Evolutionary conservation across 2,797 vertebrate species (phyloP).

Genomic region (Sebastes itinus): DNA sequence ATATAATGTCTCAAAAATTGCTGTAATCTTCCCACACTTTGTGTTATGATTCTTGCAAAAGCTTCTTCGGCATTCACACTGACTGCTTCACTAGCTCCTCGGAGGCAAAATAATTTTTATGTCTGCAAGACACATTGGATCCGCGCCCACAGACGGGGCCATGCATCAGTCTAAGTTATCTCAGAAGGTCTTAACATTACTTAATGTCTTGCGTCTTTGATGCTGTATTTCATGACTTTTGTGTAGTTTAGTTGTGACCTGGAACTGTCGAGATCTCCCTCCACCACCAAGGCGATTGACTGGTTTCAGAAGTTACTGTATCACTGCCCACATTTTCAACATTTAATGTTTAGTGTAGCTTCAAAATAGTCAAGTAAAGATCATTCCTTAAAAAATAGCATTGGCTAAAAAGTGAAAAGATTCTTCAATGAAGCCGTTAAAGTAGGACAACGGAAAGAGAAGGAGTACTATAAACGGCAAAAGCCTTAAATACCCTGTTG

Average conservation of each 20-base stretch:
- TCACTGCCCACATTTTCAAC: not conserved
- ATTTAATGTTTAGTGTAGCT: not conserved
- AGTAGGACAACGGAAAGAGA: not conserved
- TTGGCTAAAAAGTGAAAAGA: not conserved
- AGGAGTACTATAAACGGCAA: not conserved
- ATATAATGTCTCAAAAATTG: not conserved
- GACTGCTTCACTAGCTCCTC: constrained; percentile 21
- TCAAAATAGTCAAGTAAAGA: not conserved
- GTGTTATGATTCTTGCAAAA: constrained; percentile 2
- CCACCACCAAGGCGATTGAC: not conserved
- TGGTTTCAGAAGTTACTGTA: not conserved
- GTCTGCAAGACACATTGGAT: constrained; percentile 7
- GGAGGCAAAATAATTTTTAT: constrained; percentile 24
- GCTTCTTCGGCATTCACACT: constrained; percentile 7
- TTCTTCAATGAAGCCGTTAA: not conserved
- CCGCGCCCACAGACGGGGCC: not conserved
- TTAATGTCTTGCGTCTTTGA: not conserved
- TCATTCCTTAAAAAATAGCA: not conserved
- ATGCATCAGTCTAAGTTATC: constrained; percentile 27
- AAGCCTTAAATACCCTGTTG: not conserved
- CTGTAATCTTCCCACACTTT: not conserved
- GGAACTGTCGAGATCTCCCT: not conserved
- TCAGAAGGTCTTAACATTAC: constrained; percentile 23
- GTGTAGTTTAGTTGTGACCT: not conserved
- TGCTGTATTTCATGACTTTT: constrained; percentile 20